Percentiles rank a stretch among this genome's conserved stretches.
These are phyloP conservation scores for Coturnix japonica DNA, from an alignment of 2,113 vertebrate species.

Conservation along the genomic window DNA sequence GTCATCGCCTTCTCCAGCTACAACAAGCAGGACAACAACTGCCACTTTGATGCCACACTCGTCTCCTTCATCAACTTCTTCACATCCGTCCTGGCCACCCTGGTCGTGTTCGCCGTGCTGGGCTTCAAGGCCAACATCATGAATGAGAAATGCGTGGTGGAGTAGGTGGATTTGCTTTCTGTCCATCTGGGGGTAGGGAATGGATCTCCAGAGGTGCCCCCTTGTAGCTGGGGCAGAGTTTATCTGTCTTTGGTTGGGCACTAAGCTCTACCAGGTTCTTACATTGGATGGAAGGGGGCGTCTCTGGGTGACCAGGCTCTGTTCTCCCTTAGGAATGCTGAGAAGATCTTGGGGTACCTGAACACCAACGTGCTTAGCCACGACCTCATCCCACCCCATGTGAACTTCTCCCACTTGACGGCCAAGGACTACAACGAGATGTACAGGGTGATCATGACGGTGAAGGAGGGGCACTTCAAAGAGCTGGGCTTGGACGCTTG, in stretches of 20 bases:
- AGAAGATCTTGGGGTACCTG: slow-evolving; percentile 93
- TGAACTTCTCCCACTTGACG: slow-evolving; percentile 96
- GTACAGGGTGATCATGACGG: slow-evolving; percentile 93
- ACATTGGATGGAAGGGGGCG: not conserved
- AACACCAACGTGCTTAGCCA: slow-evolving; percentile 89
- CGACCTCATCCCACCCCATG: slow-evolving; percentile 93
- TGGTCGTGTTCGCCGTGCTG: slow-evolving; percentile 97
- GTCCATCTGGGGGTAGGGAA: not conserved
- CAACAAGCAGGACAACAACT: slow-evolving; percentile 99
- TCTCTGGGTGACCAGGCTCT: not conserved
- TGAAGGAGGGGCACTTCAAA: slow-evolving; percentile 88
- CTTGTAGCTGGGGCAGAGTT: not conserved
- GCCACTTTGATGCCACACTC: slow-evolving; percentile 94
- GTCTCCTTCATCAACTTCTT: slow-evolving; percentile 98
- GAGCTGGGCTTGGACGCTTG: slow-evolving; percentile 91
- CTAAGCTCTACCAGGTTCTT: not conserved
- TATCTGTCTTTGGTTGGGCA: not conserved
- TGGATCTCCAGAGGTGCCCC: not conserved
- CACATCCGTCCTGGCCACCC: slow-evolving; percentile 94
- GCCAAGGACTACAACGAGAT: slow-evolving; percentile 93
- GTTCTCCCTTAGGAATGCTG: slow-evolving; percentile 84
- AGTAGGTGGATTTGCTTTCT: slow-evolving; percentile 82
- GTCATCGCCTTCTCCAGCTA: slow-evolving; percentile 99
- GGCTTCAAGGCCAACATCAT: slow-evolving; percentile 99
- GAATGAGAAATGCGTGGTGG: slow-evolving; percentile 98